These are phyloP conservation scores for Geotrypetes seraphini DNA, from an alignment of 2,797 vertebrate genomes.

Conservation along the genomic window DNA sequence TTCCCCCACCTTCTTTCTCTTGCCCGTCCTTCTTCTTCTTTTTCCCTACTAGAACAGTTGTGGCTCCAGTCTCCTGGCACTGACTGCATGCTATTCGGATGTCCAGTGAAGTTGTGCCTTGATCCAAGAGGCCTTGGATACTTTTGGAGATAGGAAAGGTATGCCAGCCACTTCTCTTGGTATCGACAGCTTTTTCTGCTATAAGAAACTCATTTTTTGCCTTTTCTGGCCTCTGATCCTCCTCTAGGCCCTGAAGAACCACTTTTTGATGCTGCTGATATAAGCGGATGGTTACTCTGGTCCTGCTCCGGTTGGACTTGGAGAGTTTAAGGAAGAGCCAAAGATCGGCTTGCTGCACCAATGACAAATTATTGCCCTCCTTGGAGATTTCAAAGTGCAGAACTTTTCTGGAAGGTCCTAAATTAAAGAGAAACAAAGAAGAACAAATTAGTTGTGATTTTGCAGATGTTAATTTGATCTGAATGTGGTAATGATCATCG, in stretches of 20 bases:
- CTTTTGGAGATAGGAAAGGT: slow-evolving; percentile 77
- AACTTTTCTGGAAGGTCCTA: slow-evolving; percentile 71
- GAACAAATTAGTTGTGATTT: neutral
- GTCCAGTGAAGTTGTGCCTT: slow-evolving; percentile 61
- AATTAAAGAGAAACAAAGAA: slow-evolving; percentile 24
- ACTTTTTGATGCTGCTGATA: slow-evolving; percentile 61
- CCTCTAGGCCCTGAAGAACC: slow-evolving; percentile 41
- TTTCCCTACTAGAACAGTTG: slow-evolving; percentile 64
- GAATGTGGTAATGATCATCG: neutral
- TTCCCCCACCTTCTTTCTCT: slow-evolving; percentile 45
- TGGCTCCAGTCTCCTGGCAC: slow-evolving; percentile 75
- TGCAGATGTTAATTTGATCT: neutral
- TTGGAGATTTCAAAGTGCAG: slow-evolving; percentile 88
- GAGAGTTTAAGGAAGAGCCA: slow-evolving; percentile 91
- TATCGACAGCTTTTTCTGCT: slow-evolving; percentile 82
- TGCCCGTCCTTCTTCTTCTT: slow-evolving; percentile 64
- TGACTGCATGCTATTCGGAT: slow-evolving; percentile 75
- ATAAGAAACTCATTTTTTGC: slow-evolving; percentile 61
- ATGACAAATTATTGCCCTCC: slow-evolving; percentile 76
- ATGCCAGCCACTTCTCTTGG: slow-evolving; percentile 91
- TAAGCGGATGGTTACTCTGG: slow-evolving; percentile 80
- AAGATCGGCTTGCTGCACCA: slow-evolving; percentile 87
- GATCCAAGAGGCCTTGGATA: slow-evolving; percentile 71
- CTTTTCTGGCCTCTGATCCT: slow-evolving; percentile 36
- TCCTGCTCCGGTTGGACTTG: slow-evolving; percentile 82